phyloP scores from a whole-genome alignment of 1,140 invertebrate species.

The Lepidurus couesii region DNA sequence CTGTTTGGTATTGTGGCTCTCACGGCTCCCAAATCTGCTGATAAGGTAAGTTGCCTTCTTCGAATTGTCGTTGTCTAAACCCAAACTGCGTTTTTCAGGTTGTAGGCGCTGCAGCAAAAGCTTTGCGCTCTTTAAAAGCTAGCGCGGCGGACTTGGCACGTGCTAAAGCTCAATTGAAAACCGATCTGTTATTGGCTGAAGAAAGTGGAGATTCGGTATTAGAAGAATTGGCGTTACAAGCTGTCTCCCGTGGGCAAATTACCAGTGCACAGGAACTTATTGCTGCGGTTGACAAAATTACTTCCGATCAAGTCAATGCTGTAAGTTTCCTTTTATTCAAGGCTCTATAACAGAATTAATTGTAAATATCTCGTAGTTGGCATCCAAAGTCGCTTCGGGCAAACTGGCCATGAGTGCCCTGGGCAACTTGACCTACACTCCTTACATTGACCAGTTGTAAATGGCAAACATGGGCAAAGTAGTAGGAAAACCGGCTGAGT shows the following conservation, averaged over 20 bases:
- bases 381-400: constrained; percentile 58
- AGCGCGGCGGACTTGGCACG: constrained; percentile 59
- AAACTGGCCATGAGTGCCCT: constrained; percentile 73
- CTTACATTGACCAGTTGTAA: constrained; percentile 65
- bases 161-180: constrained; percentile 67
- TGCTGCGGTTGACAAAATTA: constrained; percentile 61
- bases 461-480: background rate
- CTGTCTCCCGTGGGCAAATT: constrained; percentile 54
- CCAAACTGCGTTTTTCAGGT: constrained; percentile 46
- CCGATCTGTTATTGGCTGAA: constrained; percentile 54
- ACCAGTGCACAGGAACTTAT: constrained; percentile 50
- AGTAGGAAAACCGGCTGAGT: constrained; percentile 1
- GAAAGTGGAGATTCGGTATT: constrained; percentile 56
- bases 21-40: constrained; percentile 56
- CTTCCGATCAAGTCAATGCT: constrained; percentile 59
- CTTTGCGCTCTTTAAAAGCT: constrained; percentile 51
- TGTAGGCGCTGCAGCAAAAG: constrained; percentile 54
- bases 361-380: constrained; percentile 53
- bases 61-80: background rate
- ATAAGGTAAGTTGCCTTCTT: constrained; percentile 48
- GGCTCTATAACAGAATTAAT: background rate
- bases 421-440: constrained; percentile 67
- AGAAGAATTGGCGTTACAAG: constrained; percentile 61
- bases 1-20: constrained; percentile 75
- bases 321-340: constrained; percentile 48